Conservation (phyloP, 2,113 vertebrate genomes). For the Parus major region DNA sequence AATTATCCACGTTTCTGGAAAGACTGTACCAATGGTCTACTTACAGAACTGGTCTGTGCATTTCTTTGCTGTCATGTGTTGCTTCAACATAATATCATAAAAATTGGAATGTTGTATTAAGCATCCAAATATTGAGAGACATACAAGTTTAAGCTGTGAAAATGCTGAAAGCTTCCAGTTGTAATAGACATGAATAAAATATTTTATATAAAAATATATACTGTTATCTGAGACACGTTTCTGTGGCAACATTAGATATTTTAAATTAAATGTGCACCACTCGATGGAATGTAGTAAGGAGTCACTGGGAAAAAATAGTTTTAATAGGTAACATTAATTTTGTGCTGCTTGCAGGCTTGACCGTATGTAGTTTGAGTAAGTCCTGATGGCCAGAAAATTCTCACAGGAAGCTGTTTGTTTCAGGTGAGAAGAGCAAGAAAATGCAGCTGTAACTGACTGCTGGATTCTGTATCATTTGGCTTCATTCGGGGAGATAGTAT, state of each 20-base stretch:
- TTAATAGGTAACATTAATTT: background rate
- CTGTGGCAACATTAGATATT: background rate
- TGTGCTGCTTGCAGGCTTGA: background rate
- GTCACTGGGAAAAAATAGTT: background rate
- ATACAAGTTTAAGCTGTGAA: background rate
- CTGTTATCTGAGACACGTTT: background rate
- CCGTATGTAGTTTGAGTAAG: background rate
- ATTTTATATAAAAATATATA: background rate
- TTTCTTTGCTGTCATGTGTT: background rate
- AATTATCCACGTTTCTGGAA: background rate
- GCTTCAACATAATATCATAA: background rate
- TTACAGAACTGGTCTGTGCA: background rate
- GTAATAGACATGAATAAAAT: background rate
- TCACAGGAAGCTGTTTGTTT: background rate
- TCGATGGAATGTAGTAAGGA: background rate
- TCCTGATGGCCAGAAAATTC: background rate
- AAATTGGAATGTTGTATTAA: background rate
- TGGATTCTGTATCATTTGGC: background rate
- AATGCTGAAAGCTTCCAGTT: background rate
- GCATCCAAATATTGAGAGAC: background rate
- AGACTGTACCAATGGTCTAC: background rate
- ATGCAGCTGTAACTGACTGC: background rate
- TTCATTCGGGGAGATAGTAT: background rate
- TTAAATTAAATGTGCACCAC: background rate
- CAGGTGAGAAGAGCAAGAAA: background rate